These are phyloP conservation scores for Paramormyrops hopkinsi DNA, from an alignment of 2,797 vertebrate genomes.

Conservation along the genomic window DNA sequence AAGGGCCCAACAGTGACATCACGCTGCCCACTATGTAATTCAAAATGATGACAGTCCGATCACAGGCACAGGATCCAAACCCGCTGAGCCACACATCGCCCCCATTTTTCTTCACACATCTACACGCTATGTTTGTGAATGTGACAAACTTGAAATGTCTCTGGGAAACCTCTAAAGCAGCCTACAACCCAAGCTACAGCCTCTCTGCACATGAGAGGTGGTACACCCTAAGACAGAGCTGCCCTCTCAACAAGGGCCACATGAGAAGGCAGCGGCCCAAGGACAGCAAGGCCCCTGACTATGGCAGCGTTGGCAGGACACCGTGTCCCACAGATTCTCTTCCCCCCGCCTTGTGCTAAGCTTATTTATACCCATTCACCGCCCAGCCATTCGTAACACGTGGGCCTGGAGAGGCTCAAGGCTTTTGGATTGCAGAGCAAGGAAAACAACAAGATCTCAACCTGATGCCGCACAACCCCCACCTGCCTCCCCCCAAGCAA, in stretches of 20 bases:
- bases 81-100: neutral
- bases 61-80: neutral
- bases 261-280: neutral
- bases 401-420: conserved; percentile 16
- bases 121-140: neutral
- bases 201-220: neutral
- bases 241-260: neutral
- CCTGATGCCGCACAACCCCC: neutral
- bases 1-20: neutral
- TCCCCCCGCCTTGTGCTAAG: neutral
- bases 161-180: neutral
- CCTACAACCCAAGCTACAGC: neutral
- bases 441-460: neutral
- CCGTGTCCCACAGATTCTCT: conserved; percentile 36
- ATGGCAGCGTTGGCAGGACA: conserved; percentile 49
- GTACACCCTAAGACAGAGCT: neutral
- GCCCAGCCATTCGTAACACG: conserved; percentile 11
- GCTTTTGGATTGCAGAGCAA: neutral
- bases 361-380: conserved; percentile 54
- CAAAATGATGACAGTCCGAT: neutral
- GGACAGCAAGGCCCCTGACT: conserved; percentile 18
- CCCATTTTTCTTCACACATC: neutral
- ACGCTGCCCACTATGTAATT: neutral
- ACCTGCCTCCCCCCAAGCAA: neutral
- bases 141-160: neutral